These are phyloP conservation scores for Arvicola amphibius DNA, from an alignment of 2,797 vertebrate species.

Conservation along the genomic window DNA sequence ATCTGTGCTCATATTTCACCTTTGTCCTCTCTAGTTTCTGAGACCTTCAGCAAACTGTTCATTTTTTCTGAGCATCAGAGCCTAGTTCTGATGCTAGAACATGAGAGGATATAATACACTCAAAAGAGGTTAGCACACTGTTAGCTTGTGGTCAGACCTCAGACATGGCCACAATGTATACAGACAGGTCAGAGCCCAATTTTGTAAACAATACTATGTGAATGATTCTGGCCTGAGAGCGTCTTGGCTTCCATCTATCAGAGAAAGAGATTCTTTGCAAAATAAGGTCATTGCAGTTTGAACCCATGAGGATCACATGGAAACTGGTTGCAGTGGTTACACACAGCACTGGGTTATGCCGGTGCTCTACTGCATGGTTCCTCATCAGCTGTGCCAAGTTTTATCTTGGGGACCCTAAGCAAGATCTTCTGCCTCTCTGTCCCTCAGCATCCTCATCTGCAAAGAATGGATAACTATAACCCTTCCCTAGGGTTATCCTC, in stretches of 20 bases:
- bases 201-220: not conserved
- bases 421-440: not conserved
- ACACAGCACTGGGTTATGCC: not conserved
- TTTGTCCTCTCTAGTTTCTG: not conserved
- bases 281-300: not conserved
- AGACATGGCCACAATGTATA: not conserved
- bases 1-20: not conserved
- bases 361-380: not conserved
- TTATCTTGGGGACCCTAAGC: not conserved
- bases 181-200: not conserved
- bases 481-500: not conserved
- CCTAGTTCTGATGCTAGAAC: not conserved
- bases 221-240: not conserved
- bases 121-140: not conserved
- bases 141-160: not conserved
- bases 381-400: not conserved
- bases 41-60: not conserved
- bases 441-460: not conserved
- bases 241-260: not conserved
- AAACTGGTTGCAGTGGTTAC: not conserved
- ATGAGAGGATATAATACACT: not conserved
- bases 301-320: not conserved
- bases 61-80: conserved; percentile 7
- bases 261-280: not conserved
- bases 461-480: not conserved